Conservation (phyloP, 2,113 vertebrate species). For the Clarias gariepinus region DNA sequence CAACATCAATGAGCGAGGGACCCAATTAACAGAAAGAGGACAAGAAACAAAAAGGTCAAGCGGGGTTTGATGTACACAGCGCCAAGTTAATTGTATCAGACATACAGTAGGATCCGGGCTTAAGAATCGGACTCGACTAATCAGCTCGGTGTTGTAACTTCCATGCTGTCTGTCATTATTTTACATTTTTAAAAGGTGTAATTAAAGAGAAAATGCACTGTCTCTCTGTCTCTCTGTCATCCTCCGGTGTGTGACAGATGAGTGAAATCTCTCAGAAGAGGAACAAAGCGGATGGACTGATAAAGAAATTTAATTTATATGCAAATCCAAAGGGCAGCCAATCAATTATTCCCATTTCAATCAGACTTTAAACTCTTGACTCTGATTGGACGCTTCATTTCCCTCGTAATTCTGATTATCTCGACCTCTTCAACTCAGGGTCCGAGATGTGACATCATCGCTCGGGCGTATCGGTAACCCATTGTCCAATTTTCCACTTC, state of each 20-base stretch:
- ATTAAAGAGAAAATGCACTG: neutral
- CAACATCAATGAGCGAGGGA: neutral
- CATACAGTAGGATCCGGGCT: no score
- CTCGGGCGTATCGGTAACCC: neutral
- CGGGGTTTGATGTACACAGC: neutral
- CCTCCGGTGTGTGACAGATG: neutral
- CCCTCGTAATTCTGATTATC: neutral
- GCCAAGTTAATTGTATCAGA: no score
- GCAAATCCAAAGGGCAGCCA: conserved; percentile 71
- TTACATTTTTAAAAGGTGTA: neutral
- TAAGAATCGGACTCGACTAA: neutral
- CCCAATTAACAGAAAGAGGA: neutral
- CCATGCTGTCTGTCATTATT: neutral
- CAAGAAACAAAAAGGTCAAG: neutral
- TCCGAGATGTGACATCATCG: neutral
- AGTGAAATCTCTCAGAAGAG: conserved; percentile 17
- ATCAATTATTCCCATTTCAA: conserved; percentile 69
- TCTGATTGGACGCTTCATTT: conserved; percentile 17
- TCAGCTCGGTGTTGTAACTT: neutral
- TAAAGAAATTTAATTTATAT: conserved; percentile 75
- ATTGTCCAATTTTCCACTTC: neutral
- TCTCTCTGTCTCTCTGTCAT: neutral
- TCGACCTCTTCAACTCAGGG: neutral
- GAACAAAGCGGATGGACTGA: conserved; percentile 62
- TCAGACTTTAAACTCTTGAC: conserved; percentile 34